Conservation (phyloP, 2,797 vertebrate species). For the Sebastes paucispinis region DNA sequence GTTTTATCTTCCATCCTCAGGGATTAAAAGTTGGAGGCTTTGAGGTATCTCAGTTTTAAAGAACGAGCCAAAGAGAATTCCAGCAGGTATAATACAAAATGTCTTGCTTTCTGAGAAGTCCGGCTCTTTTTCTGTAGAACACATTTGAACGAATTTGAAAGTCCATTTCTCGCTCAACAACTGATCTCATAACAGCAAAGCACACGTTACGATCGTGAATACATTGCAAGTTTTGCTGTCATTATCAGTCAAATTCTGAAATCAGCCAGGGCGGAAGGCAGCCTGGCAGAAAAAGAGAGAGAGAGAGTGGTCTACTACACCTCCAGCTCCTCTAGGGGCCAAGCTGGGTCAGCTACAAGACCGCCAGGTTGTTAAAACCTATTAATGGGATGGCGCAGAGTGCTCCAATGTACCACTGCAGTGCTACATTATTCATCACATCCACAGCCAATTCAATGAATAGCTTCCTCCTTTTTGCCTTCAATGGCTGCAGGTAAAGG, state of each 20-base stretch:
- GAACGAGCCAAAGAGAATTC: neutral
- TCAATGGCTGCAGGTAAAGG: constrained; percentile 51
- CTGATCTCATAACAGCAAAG: constrained; percentile 3
- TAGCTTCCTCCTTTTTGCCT: constrained; percentile 43
- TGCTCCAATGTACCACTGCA: constrained; percentile 63
- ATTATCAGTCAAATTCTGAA: constrained; percentile 53
- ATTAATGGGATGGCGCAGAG: constrained; percentile 72
- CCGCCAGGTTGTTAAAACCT: constrained; percentile 77
- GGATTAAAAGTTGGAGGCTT: constrained; percentile 24
- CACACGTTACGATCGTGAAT: constrained; percentile 6
- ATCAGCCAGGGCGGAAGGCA: constrained; percentile 42
- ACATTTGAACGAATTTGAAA: neutral
- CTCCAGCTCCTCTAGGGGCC: constrained; percentile 58
- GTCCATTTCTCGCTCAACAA: neutral
- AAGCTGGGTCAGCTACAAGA: constrained; percentile 74
- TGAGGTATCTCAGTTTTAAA: constrained; percentile 7
- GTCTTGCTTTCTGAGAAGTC: constrained; percentile 1
- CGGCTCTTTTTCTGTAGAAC: neutral
- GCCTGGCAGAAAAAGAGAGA: constrained; percentile 42
- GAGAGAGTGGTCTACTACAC: constrained; percentile 51
- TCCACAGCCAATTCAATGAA: constrained; percentile 65
- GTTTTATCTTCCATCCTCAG: constrained; percentile 9
- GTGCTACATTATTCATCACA: constrained; percentile 79
- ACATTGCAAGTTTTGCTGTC: constrained; percentile 32
- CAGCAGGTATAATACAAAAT: neutral